These are phyloP conservation scores for Drosophila borealis DNA, from an alignment of 2,888 invertebrate genomes.

Conservation along the genomic window DNA sequence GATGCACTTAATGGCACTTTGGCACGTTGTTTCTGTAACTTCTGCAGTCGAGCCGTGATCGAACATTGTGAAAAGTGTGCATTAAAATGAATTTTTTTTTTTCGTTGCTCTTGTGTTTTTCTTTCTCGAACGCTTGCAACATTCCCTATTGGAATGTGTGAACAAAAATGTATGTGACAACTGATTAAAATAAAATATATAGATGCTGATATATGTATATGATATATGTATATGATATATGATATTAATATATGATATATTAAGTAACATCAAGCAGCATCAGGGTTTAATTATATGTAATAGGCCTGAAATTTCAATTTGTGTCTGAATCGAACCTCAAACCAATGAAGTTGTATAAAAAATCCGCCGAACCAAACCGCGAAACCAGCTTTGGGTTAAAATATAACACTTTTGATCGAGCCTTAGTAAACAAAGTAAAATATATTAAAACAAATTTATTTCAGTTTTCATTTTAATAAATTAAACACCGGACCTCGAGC, in stretches of 20 bases:
- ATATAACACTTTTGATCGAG: no score
- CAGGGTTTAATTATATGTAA: no score
- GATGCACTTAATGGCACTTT: slow-evolving; percentile 73
- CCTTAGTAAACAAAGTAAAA: no score
- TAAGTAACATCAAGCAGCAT: no score
- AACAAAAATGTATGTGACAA: slow-evolving; percentile 24
- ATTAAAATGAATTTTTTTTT: slow-evolving; percentile 51
- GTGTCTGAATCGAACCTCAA: no score
- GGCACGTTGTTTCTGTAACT: slow-evolving; percentile 54
- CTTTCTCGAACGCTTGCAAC: slow-evolving; percentile 46
- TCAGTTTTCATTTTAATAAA: no score
- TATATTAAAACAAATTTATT: no score
- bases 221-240: background rate
- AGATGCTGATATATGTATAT: background rate
- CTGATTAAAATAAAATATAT: slow-evolving; percentile 1
- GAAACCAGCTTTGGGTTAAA: no score
- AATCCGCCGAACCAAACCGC: no score
- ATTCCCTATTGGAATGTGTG: slow-evolving; percentile 48
- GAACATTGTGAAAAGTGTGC: slow-evolving; percentile 70
- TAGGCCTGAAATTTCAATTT: no score
- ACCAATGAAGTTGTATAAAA: no score
- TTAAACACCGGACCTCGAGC: no score
- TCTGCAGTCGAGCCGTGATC: slow-evolving; percentile 53
- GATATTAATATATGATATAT: background rate
- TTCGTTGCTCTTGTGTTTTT: slow-evolving; percentile 26